phyloP scores from a whole-genome alignment of 2,113 vertebrate genomes.

The Psammodynastes pulverulentus region DNA sequence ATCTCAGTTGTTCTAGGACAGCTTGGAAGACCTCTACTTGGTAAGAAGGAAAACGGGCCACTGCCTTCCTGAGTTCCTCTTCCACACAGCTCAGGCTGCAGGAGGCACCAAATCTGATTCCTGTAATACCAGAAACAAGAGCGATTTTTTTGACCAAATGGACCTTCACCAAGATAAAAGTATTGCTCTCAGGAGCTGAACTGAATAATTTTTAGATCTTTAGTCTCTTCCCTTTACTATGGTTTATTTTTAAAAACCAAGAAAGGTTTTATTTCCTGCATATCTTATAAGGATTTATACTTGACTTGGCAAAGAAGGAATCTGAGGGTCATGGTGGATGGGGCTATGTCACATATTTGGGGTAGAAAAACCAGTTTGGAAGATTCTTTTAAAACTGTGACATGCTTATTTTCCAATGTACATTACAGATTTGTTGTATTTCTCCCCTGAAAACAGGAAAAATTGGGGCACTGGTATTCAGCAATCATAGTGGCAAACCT shows the following conservation, averaged over 20 bases:
- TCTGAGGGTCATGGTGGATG: background rate
- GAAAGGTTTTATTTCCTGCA: background rate
- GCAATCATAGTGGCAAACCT: background rate
- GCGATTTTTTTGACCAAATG: background rate
- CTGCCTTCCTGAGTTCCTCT: conserved; percentile 67
- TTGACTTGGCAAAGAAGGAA: background rate
- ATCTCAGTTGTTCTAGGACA: conserved; percentile 86
- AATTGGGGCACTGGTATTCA: background rate
- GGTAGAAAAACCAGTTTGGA: background rate
- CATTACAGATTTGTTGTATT: background rate
- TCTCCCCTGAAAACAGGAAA: background rate
- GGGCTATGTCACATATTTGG: background rate
- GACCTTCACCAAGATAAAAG: rapidly evolving
- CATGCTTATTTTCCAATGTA: background rate
- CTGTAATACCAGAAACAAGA: conserved; percentile 60
- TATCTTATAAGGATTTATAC: background rate
- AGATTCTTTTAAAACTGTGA: background rate
- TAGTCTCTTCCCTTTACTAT: background rate
- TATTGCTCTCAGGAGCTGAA: background rate
- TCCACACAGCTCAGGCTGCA: conserved; percentile 79
- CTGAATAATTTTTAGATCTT: background rate
- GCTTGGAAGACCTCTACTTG: conserved; percentile 83
- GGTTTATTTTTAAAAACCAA: background rate
- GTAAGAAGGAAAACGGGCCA: conserved; percentile 70
- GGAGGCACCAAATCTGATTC: conserved; percentile 83